Percentiles rank a stretch among this genome's conserved stretches.
Conservation (phyloP, 2,113 vertebrate genomes). For the Alethe castanea region DNA sequence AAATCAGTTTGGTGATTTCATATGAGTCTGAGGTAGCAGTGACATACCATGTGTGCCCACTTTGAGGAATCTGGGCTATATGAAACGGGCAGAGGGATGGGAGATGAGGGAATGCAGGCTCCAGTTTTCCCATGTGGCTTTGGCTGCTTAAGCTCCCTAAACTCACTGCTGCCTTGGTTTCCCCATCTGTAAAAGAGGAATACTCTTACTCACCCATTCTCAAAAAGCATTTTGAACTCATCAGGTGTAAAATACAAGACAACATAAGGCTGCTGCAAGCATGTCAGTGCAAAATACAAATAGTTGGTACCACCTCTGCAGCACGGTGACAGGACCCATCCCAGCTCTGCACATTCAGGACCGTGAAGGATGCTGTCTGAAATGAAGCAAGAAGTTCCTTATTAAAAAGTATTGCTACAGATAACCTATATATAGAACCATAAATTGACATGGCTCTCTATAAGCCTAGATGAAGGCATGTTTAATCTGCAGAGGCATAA, state of each 20-base stretch:
- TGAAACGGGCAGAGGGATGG: neutral
- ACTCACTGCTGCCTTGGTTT: neutral
- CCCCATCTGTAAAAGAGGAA: neutral
- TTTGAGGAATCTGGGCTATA: neutral
- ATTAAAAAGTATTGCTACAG: constrained; percentile 51
- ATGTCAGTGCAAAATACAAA: neutral
- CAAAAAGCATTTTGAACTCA: neutral
- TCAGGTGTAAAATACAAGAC: neutral
- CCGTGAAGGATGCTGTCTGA: neutral
- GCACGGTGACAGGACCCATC: neutral
- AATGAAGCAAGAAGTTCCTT: constrained; percentile 13
- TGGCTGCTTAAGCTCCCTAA: neutral
- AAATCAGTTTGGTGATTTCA: neutral
- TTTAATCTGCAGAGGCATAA: constrained; percentile 58
- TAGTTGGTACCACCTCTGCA: neutral
- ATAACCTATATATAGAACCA: constrained; percentile 53
- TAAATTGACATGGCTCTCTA: constrained; percentile 33
- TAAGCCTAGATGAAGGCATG: constrained; percentile 27
- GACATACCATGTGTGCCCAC: neutral
- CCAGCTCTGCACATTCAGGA: neutral
- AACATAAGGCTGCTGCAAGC: neutral
- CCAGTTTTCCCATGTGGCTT: neutral
- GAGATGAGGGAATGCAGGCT: neutral
- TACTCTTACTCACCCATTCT: neutral
- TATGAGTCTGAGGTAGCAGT: neutral